phyloP scores from a whole-genome alignment of 2,797 vertebrate genomes.

The Falco novaeseelandiae region DNA sequence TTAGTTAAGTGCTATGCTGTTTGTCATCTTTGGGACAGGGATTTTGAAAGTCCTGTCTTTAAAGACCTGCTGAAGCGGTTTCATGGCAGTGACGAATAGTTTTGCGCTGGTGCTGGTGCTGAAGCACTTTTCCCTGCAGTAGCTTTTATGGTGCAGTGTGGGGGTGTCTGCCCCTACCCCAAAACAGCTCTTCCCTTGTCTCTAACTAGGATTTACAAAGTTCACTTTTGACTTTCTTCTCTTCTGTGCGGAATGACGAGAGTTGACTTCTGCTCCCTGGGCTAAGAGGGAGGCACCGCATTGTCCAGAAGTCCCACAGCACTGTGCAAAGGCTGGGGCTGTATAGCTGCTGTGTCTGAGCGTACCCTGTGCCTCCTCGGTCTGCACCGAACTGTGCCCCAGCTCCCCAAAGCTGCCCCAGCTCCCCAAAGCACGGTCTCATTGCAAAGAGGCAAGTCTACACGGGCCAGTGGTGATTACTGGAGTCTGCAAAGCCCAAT shows the following conservation, averaged over 20 bases:
- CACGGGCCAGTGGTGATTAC: fast-evolving
- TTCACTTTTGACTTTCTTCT: neutral
- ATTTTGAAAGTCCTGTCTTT: fast-evolving
- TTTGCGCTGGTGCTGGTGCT: neutral
- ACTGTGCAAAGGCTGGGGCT: neutral
- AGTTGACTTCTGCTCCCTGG: fast-evolving
- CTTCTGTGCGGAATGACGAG: neutral
- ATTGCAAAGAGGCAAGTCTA: fast-evolving
- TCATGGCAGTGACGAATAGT: neutral
- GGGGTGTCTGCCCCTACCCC: neutral
- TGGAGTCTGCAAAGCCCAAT: neutral
- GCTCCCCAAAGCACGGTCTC: neutral
- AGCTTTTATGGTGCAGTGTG: neutral
- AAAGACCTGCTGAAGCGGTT: neutral
- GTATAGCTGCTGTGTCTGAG: fast-evolving
- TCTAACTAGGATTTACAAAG: neutral
- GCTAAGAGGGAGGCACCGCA: fast-evolving
- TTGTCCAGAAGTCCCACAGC: neutral
- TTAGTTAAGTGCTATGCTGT: neutral
- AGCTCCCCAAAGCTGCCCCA: neutral
- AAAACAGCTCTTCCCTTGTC: neutral
- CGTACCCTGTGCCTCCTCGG: neutral
- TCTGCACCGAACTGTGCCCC: fast-evolving
- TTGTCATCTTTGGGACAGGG: neutral
- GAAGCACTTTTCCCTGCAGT: neutral